A percentile compares a stretch with the other conserved stretches of the same genome.
Evolutionary conservation across 2,888 invertebrate genomes (phyloP).

Genomic region (Drosophila limbata): DNA sequence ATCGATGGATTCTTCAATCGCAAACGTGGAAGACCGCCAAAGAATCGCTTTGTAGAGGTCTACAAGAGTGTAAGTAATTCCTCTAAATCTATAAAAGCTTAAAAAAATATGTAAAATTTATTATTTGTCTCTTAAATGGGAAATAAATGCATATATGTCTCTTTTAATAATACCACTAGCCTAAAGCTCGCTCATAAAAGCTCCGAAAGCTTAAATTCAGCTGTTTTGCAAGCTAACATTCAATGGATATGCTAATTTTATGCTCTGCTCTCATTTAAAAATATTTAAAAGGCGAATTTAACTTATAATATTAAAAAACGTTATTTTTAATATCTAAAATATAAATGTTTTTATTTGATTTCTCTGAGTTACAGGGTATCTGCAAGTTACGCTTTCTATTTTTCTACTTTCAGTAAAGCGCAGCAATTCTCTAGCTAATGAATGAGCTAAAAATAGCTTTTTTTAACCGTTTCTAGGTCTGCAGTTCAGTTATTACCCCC

Average conservation of each 20-base stretch:
- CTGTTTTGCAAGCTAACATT: background rate
- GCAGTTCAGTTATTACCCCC: slow-evolving; percentile 3
- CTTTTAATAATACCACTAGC: background rate
- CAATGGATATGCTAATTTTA: too few species aligned
- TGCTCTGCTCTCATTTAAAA: background rate
- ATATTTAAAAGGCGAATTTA: too few species aligned
- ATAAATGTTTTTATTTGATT: background rate
- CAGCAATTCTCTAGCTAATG: background rate
- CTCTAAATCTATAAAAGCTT: too few species aligned
- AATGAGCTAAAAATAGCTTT: slow-evolving; percentile 7
- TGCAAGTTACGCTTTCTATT: background rate
- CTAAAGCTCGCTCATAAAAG: background rate
- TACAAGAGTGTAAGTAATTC: slow-evolving; percentile 91
- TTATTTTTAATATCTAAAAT: too few species aligned
- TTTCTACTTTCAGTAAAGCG: background rate
- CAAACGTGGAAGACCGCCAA: slow-evolving; percentile 97
- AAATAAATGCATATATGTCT: too few species aligned
- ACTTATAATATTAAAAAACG: too few species aligned
- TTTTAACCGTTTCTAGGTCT: slow-evolving; percentile 34
- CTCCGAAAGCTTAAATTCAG: background rate
- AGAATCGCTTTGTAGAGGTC: slow-evolving; percentile 96
- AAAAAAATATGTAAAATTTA: too few species aligned
- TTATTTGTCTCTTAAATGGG: too few species aligned
- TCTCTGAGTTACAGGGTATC: background rate
- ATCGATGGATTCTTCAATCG: slow-evolving; percentile 96